A percentile compares a stretch with the other conserved stretches of the same genome.
These are phyloP conservation scores for Microcebus ravelobensis DNA, from an alignment of 2,113 vertebrate species.

Conservation along the genomic window DNA sequence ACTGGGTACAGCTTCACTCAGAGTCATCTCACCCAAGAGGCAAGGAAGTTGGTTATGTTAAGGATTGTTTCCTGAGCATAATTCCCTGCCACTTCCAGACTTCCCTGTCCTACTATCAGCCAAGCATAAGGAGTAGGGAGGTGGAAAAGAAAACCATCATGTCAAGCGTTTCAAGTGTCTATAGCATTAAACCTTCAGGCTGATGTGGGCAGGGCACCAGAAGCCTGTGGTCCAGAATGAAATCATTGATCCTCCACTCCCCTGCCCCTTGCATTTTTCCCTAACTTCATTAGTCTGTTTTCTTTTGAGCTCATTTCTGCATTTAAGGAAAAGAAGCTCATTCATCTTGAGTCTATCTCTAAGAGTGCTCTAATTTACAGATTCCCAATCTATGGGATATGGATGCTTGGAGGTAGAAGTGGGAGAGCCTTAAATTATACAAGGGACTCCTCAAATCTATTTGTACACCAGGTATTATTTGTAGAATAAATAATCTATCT, in stretches of 20 bases:
- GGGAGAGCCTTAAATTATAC: background rate
- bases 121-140: background rate
- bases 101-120: background rate
- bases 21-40: background rate
- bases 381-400: background rate
- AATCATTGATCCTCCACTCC: background rate
- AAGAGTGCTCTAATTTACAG: background rate
- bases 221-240: background rate
- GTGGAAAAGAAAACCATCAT: background rate
- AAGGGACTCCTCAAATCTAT: background rate
- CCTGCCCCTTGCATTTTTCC: background rate
- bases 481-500: conserved; percentile 14
- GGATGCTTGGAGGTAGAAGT: background rate
- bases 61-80: background rate
- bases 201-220: background rate
- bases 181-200: background rate
- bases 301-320: background rate
- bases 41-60: background rate
- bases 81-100: background rate
- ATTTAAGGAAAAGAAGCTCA: background rate
- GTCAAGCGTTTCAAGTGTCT: background rate
- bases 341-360: background rate
- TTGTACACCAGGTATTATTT: background rate
- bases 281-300: background rate
- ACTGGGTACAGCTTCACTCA: background rate